These are phyloP conservation scores for Sminthurides bifidus DNA, from an alignment of 1,140 invertebrate species.

Conservation along the genomic window DNA sequence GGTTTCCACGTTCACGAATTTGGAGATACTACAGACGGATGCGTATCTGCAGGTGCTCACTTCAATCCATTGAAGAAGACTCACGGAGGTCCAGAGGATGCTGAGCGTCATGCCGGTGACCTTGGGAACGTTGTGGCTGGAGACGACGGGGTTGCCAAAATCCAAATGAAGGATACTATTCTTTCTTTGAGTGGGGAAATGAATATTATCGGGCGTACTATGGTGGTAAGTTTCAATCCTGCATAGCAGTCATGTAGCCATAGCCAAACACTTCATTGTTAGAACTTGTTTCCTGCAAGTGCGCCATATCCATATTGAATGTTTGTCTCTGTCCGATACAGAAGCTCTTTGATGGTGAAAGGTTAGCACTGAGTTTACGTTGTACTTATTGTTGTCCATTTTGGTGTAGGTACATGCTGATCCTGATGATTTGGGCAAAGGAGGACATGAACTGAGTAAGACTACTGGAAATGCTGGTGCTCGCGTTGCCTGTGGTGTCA, in stretches of 20 bases:
- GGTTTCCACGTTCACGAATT: conserved; percentile 97
- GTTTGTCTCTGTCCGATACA: not conserved
- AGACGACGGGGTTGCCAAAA: conserved; percentile 55
- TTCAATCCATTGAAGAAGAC: conserved; percentile 79
- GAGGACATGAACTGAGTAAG: conserved; percentile 84
- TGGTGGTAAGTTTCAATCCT: conserved; percentile 57
- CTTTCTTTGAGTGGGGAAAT: conserved; percentile 62
- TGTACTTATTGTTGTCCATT: conserved; percentile 3
- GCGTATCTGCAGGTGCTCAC: conserved; percentile 82
- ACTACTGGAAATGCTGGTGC: conserved; percentile 95
- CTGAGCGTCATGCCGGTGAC: conserved; percentile 74
- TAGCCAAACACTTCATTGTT: conserved; percentile 1
- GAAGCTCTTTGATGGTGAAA: no score
- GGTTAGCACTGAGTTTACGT: not conserved
- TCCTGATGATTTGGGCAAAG: conserved; percentile 85
- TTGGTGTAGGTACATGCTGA: conserved; percentile 65
- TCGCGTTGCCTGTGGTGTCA: conserved; percentile 91
- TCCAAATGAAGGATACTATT: conserved; percentile 60
- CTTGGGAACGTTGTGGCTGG: conserved; percentile 76
- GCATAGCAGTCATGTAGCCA: no score
- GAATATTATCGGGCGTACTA: conserved; percentile 74
- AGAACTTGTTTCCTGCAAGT: conserved; percentile 3
- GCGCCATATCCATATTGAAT: not conserved
- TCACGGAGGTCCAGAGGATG: conserved; percentile 69
- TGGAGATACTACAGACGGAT: conserved; percentile 91